Base-by-base conservation (phyloP, 2,113 vertebrate species). In the Orycteropus afer region DNA sequence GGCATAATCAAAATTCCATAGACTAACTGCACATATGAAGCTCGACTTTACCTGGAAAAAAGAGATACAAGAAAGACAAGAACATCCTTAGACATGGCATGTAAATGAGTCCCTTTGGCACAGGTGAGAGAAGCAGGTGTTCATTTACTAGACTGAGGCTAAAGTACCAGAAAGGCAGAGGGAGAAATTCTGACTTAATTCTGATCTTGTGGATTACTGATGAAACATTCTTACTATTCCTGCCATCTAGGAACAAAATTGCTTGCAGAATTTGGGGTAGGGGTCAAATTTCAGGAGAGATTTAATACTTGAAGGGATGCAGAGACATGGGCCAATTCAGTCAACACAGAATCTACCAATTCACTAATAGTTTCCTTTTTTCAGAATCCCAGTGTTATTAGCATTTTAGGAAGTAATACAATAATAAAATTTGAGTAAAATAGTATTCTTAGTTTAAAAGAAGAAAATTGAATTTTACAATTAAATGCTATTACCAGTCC, bases 161-260 rank as follows among this genome's bases (percentile, higher is more conserved):
- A 45, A 83, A 76, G 81, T 49, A n/a, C 53, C 25, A 93, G 57
- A 93, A 29, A 7, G 27, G 12, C 8, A 49, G 47, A 25, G 76
- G n/a, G 91, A 86, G n/a, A 3, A 94, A 71, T 53, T 86, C 5
- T 25, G 69, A 47, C 42, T 92, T 74, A 76, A 79, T 63, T 90
- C 15, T 91, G 22, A 51, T 81, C 7, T 73, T 2, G 1, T 51
- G 42, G n/a, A 37, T 65, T 95, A n/a, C 69, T 47, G 18, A 89
- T 76, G 3, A 82, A 89, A 92, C 3, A 3, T 27, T 45, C 17
- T 61, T 80, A 49, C 2, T 77, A 6, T 59, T 81, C 25, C 59
- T 86, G 27, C 76, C 57, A 0, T 13, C 11, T 49, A 87, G 9
- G 7, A 59, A 67, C 2, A 84, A 11, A 0, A 80, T 89, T 73